A percentile compares a stretch with the other conserved stretches of the same genome.
These are phyloP conservation scores for Pseudochirops corinnae DNA, from an alignment of 2,797 vertebrate species.

Conservation along the genomic window DNA sequence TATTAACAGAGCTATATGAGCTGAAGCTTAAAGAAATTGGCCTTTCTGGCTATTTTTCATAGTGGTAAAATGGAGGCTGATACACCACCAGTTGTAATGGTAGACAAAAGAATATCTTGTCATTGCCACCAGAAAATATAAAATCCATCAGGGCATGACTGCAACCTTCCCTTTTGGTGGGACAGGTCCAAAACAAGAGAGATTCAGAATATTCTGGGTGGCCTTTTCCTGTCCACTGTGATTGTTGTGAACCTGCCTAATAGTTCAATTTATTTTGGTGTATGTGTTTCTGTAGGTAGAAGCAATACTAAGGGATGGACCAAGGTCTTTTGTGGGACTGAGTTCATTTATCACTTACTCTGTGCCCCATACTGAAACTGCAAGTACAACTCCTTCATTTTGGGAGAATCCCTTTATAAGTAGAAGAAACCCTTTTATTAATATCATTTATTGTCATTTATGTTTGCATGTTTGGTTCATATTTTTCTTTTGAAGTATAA, in stretches of 20 bases:
- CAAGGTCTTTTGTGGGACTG: neutral
- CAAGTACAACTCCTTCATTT: neutral
- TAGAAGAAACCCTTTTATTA: neutral
- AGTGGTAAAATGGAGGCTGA: constrained; percentile 68
- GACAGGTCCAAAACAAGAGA: neutral
- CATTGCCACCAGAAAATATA: constrained; percentile 40
- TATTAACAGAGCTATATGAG: constrained; percentile 67
- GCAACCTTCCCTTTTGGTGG: constrained; percentile 18
- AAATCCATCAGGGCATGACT: neutral
- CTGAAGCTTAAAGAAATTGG: constrained; percentile 59
- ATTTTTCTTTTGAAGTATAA: neutral
- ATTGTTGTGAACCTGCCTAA: neutral
- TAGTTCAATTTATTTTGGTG: neutral
- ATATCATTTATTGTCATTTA: neutral
- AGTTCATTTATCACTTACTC: neutral
- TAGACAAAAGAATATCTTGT: constrained; percentile 44
- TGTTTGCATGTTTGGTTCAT: neutral
- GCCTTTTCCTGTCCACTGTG: neutral
- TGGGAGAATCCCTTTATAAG: neutral
- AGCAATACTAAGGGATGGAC: neutral
- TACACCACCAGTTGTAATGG: constrained; percentile 67
- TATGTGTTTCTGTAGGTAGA: neutral
- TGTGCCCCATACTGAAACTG: neutral
- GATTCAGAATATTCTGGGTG: neutral
- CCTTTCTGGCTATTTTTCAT: constrained; percentile 73